Base-by-base conservation (phyloP, 2,113 vertebrate genomes). In the Herpailurus yagouaroundi region DNA sequence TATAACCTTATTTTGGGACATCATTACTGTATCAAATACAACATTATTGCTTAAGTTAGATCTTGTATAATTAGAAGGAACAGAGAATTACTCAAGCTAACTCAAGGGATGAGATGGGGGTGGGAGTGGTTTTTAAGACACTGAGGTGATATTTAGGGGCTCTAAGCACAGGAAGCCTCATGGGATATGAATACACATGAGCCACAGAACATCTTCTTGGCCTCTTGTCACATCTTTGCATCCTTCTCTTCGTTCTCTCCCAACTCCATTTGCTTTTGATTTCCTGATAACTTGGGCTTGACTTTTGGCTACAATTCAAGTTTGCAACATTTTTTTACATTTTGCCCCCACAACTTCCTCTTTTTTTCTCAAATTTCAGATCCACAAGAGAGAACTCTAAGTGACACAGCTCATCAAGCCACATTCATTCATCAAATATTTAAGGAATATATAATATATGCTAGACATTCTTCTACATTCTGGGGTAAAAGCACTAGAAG, bases 351-450 rank as follows among this genome's bases (percentile, higher is more conserved):
- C 27, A 5, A 4, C 52, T 83, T 98, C 50, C 55, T 96, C 41
- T 81, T 66, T 93, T 93, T 50, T 71, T 92, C 88, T 94, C 85
- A 96, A 91, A 77, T 91, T 84, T 94, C 71, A 41, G n/a, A 74
- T 84, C 48, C 64, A 57, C 18, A 50, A 50, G 60, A 63, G 12
- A 84, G 29, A 12, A 11, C 16, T 79, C 60, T 64, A 38, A 79
- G 19, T 13, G 45, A 66, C 77, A 71, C 10, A 66, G 63, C 29
- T 93, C 36, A 21, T 31, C 50, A 76, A 93, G 41, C 3, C 38
- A 93, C 36, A 60, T 71, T 71, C 45, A 90, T 68, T 73, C n/a
- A 64, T 74, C 68, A 91, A 36, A 71, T 81, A 91, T 84, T 68
- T 84, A 74, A 41, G 21, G 31, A 57, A 94, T 45, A 87, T 10